Percentiles rank a stretch among this genome's conserved stretches.
Conservation (phyloP, 2,888 invertebrate species). For the Napeogenes sylphis region DNA sequence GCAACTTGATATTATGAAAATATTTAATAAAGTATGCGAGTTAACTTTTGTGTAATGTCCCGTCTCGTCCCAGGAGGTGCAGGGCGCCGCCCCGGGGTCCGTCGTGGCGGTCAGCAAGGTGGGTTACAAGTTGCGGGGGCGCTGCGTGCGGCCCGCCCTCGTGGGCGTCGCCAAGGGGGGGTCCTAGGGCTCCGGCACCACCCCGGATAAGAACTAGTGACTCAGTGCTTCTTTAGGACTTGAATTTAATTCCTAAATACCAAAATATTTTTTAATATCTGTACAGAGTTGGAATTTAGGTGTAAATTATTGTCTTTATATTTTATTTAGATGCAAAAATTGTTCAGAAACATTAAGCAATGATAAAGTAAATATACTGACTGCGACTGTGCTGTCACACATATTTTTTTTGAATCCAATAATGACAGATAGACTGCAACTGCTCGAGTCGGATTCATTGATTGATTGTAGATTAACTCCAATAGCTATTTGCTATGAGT, state of each 20-base stretch:
- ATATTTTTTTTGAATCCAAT: no score
- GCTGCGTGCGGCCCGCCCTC: conserved; percentile 96
- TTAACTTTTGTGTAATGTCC: background rate
- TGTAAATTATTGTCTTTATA: background rate
- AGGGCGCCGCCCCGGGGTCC: conserved; percentile 89
- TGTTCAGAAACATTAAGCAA: background rate
- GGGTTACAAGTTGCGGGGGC: conserved; percentile 95
- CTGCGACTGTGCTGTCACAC: no score
- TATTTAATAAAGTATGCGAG: background rate
- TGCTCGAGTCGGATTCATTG: no score
- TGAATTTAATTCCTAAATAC: background rate
- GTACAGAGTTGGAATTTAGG: background rate
- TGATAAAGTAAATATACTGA: background rate
- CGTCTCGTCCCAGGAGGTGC: conserved; percentile 73
- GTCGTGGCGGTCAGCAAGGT: conserved; percentile 96
- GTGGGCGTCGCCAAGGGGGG: conserved; percentile 93
- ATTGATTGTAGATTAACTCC: no score
- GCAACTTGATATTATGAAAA: no score
- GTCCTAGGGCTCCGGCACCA: conserved; percentile 19
- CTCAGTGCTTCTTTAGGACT: no score
- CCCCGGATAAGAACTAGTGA: background rate
- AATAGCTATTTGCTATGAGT: no score
- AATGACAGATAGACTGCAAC: no score
- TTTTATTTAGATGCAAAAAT: background rate
- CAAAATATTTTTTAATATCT: conserved; percentile 5